These are phyloP conservation scores for Chromobotia macracanthus DNA, from an alignment of 2,797 vertebrate species.

Conservation along the genomic window DNA sequence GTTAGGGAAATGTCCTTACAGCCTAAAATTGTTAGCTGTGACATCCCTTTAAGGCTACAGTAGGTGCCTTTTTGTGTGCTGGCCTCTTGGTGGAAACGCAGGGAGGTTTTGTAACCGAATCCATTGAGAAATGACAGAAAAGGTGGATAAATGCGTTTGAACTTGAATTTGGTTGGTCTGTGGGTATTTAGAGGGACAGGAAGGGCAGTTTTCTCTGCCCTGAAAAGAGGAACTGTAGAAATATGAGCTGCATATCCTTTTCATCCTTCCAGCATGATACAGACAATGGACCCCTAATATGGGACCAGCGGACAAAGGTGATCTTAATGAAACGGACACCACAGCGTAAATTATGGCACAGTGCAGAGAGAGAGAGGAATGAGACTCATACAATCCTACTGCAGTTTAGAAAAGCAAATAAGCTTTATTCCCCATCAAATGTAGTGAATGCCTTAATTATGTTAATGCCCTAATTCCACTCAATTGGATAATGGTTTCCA, in stretches of 20 bases:
- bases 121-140: constrained; percentile 62
- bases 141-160: constrained; percentile 66
- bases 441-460: constrained; percentile 63
- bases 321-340: constrained; percentile 74
- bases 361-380: constrained; percentile 61
- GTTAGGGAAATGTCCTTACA: no score
- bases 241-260: constrained; percentile 77
- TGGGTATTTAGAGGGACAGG: constrained; percentile 65
- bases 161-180: constrained; percentile 72
- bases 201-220: constrained; percentile 65
- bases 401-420: constrained; percentile 71
- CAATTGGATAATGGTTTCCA: constrained; percentile 64
- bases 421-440: constrained; percentile 51
- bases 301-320: constrained; percentile 62
- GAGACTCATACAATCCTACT: constrained; percentile 64
- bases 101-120: constrained; percentile 70
- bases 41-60: neutral
- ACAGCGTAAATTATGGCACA: constrained; percentile 69
- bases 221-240: constrained; percentile 68
- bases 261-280: constrained; percentile 62
- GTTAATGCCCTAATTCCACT: constrained; percentile 64
- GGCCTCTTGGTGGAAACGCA: constrained; percentile 58
- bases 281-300: constrained; percentile 36
- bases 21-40: no score
- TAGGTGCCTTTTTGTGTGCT: constrained; percentile 57